These are phyloP conservation scores for Clarias batrachus DNA, from an alignment of 2,113 vertebrate species.

Conservation along the genomic window DNA sequence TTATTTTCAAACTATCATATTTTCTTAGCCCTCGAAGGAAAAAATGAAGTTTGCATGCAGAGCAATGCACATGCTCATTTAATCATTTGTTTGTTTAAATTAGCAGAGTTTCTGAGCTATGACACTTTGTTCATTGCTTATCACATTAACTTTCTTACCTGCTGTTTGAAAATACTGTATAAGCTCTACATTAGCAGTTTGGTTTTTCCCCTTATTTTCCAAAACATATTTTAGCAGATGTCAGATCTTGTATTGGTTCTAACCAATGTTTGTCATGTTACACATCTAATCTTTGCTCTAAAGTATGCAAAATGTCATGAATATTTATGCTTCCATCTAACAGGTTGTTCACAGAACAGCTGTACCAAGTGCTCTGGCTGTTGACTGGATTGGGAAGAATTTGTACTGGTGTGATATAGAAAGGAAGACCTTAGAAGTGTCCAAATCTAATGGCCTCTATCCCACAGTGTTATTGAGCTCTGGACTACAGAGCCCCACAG, in stretches of 20 bases:
- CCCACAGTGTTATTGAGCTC: conserved; percentile 88
- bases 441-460: conserved; percentile 93
- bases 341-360: conserved; percentile 93
- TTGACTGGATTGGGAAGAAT: conserved; percentile 98
- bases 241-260: not conserved
- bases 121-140: conserved; percentile 26
- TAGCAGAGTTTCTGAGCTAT: not conserved
- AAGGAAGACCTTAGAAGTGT: conserved; percentile 94
- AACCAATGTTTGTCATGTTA: not conserved
- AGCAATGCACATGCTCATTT: conserved; percentile 18
- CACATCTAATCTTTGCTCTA: not conserved
- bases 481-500: conserved; percentile 85
- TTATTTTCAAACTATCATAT: conserved; percentile 60
- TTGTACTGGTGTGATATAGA: conserved; percentile 96
- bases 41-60: conserved; percentile 1
- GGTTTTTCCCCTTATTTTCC: conserved; percentile 7
- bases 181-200: conserved; percentile 19
- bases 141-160: conserved; percentile 6
- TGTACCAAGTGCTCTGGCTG: conserved; percentile 90
- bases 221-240: conserved; percentile 5
- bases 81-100: conserved; percentile 15
- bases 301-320: not conserved
- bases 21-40: conserved; percentile 47
- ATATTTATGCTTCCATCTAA: conserved; percentile 28
- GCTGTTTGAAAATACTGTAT: conserved; percentile 3